These are phyloP conservation scores for Dendrocopos noguchii DNA, from an alignment of 2,113 vertebrate genomes.

Conservation along the genomic window DNA sequence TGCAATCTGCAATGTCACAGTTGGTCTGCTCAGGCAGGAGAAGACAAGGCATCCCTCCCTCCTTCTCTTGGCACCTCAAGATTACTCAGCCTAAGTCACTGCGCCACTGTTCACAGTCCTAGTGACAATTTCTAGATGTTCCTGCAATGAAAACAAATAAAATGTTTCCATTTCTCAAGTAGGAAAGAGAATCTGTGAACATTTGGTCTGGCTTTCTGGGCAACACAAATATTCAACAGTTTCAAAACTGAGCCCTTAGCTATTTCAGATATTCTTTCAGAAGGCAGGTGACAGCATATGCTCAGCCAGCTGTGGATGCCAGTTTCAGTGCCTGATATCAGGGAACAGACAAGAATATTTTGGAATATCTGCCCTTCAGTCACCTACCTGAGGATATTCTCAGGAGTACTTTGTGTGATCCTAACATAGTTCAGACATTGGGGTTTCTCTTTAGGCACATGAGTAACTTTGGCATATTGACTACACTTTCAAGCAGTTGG, in stretches of 20 bases:
- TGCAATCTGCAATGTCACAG: too few species aligned
- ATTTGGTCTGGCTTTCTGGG: neutral
- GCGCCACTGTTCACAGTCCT: neutral
- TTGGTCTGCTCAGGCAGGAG: neutral
- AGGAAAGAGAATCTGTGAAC: neutral
- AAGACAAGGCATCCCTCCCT: neutral
- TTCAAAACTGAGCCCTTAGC: neutral
- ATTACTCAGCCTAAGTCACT: neutral
- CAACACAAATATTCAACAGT: neutral
- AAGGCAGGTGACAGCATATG: neutral
- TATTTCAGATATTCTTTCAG: neutral
- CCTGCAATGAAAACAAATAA: neutral
- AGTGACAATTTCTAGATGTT: neutral
- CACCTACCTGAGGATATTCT: neutral
- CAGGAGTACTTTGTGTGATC: neutral
- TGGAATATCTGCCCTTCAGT: neutral
- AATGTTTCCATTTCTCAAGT: neutral
- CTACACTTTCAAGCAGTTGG: neutral
- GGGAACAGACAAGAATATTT: neutral
- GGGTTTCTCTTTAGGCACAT: neutral
- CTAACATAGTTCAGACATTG: neutral
- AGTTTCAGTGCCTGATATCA: neutral
- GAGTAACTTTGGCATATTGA: neutral
- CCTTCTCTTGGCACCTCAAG: too few species aligned
- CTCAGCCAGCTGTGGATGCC: neutral